Evolutionary conservation across 2,797 vertebrate species (phyloP), one percentile per base, ranked within the genome.

Genomic region (Mormyrops boulengeri): DNA sequence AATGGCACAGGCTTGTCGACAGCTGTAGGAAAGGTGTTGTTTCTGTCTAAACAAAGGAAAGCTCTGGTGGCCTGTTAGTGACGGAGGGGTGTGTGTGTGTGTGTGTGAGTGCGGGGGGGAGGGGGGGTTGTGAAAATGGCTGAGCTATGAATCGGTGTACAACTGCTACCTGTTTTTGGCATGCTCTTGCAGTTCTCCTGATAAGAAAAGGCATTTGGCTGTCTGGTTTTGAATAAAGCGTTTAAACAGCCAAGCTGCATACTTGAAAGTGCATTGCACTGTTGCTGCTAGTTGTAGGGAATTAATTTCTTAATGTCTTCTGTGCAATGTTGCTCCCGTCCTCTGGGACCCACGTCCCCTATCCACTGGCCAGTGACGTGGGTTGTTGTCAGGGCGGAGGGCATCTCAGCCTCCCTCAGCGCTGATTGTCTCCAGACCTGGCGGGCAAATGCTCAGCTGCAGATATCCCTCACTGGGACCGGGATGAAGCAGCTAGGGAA

Each of bases 11-110:
- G 85, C 85, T 60, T 87, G 85, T 87, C 19, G 53, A 60, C 85
- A 87, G 85, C 85, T 87, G 85, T 57, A n/a, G 53, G 53, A 55
- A 87, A 87, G 85, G 85, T 87, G 85, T 55, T 87, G 85, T 57
- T 55, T 87, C 85, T 87, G 52, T 55, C 53, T 38, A 55, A 87
- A 87, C 85, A 87, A 87, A 38, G 85, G 30, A 57, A 87, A 55
- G 30, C 85, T 55, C 85, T 41, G 30, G 50, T 87, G 85, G 53
- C 85, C 50, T 87, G 85, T 38, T 55, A 57, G 53, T 55, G 50
- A 87, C 4, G 34, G 30, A 34, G 53, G 47, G 53, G 22, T 26
- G 2, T 7, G 60, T 9, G 60, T 9, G 22, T 7, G 22, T 62
- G 26, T 30, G 5, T 0, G 4, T 3, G 41, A 4, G 41, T 3